phyloP scores from a whole-genome alignment of 2,888 invertebrate species.

The Spatulosminthurus flaviceps region DNA sequence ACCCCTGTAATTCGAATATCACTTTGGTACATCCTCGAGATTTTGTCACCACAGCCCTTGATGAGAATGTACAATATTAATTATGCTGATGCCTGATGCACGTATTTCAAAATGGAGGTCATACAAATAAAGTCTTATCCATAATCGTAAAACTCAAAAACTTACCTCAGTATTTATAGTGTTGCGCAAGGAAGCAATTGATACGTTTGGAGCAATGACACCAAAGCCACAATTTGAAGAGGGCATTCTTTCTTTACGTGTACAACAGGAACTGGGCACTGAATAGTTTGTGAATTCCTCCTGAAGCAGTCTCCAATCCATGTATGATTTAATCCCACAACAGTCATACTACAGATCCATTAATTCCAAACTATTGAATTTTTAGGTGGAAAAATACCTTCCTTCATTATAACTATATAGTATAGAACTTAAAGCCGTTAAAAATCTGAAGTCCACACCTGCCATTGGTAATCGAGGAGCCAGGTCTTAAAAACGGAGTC shows the following conservation, averaged over 20 bases:
- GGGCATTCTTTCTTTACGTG: slow-evolving; percentile 13
- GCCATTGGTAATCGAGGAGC: slow-evolving; percentile 43
- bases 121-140: background rate
- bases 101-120: too few relatives aligned
- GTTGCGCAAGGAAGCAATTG: background rate
- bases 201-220: slow-evolving; percentile 12
- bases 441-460: too few relatives aligned
- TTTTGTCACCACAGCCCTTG: slow-evolving; percentile 38
- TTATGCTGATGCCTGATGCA: too few relatives aligned
- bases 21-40: slow-evolving; percentile 23
- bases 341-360: slow-evolving; percentile 39
- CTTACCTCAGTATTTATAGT: slow-evolving; percentile 35
- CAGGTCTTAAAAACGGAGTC: slow-evolving; percentile 1
- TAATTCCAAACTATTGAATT: background rate
- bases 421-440: too few relatives aligned
- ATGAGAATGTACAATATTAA: too few relatives aligned
- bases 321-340: slow-evolving; percentile 36
- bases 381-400: too few relatives aligned
- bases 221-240: slow-evolving; percentile 8
- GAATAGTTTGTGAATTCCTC: background rate
- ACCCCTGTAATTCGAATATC: slow-evolving; percentile 27
- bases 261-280: slow-evolving; percentile 37
- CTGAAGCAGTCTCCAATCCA: slow-evolving; percentile 33
- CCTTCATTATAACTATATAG: too few relatives aligned
- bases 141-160: too few relatives aligned